Conservation (phyloP, 2,888 invertebrate species). For the Xylocampa areola region DNA sequence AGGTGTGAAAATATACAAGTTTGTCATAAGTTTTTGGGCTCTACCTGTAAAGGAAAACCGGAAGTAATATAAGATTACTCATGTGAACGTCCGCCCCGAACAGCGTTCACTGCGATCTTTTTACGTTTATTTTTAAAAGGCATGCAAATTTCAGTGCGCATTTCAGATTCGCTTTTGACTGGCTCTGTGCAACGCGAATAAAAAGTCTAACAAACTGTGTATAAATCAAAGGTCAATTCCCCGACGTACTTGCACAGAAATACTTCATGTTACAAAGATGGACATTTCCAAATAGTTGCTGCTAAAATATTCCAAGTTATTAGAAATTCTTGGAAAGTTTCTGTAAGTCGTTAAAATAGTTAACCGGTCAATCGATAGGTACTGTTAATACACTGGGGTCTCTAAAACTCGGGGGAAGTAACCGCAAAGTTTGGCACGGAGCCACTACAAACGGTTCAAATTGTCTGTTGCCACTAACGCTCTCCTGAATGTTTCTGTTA, state of each 20-base stretch:
- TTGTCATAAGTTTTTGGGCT: conserved; percentile 31
- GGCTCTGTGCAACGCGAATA: conserved; percentile 3
- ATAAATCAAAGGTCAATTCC: conserved; percentile 15
- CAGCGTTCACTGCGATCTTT: background rate
- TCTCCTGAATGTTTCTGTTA: conserved; percentile 50
- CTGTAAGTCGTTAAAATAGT: conserved; percentile 58
- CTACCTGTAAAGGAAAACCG: conserved; percentile 10
- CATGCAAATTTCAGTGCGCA: conserved; percentile 10
- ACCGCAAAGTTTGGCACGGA: conserved; percentile 62
- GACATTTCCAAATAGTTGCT: conserved; percentile 30
- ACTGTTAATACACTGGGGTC: conserved; percentile 50
- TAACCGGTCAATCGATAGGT: conserved; percentile 58
- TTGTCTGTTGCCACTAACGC: conserved; percentile 53
- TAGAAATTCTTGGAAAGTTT: conserved; percentile 54
- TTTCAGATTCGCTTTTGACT: conserved; percentile 19
- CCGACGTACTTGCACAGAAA: background rate
- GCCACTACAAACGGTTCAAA: conserved; percentile 58
- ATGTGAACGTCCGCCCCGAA: background rate
- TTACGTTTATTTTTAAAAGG: conserved; percentile 6
- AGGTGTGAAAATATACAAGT: conserved; percentile 19
- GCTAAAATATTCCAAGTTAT: conserved; percentile 49
- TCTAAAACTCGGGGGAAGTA: conserved; percentile 41
- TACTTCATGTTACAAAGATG: background rate
- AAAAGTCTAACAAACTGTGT: conserved; percentile 15
- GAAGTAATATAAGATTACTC: conserved; percentile 26